phyloP scores from a whole-genome alignment of 2,888 invertebrate genomes.

The Kryphioiulus occultus region DNA sequence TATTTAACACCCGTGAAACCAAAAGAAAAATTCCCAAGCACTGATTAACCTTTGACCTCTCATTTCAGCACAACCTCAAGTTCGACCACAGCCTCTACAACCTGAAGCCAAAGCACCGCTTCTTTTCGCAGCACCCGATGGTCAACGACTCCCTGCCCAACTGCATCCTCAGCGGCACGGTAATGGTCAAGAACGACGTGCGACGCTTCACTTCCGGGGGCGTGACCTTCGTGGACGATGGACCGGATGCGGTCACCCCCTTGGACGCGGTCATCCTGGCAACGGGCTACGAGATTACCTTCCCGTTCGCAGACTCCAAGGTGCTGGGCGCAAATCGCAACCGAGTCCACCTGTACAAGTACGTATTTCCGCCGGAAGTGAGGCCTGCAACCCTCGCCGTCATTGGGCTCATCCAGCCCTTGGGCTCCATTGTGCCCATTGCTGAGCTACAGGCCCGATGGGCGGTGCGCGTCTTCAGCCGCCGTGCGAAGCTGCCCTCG shows the following conservation, averaged over 20 bases:
- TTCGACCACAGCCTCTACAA: conserved; percentile 61
- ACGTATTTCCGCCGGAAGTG: conserved; percentile 48
- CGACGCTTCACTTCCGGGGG: conserved; percentile 56
- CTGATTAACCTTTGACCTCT: too few species aligned
- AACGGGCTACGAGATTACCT: conserved; percentile 62
- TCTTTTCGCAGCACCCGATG: conserved; percentile 35
- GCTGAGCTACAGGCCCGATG: conserved; percentile 51
- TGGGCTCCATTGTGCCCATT: conserved; percentile 50
- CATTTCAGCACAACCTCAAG: conserved; percentile 56
- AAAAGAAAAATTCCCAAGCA: too few species aligned
- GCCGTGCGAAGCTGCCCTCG: conserved; percentile 28
- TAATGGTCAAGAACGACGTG: conserved; percentile 58
- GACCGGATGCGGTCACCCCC: conserved; percentile 59
- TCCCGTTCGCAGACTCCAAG: conserved; percentile 59
- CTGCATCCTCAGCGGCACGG: conserved; percentile 60
- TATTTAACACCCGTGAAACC: too few species aligned
- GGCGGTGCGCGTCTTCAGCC: conserved; percentile 37
- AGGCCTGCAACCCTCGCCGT: conserved; percentile 48
- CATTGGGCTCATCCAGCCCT: conserved; percentile 52
- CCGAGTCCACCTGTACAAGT: conserved; percentile 49
- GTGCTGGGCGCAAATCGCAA: conserved; percentile 52
- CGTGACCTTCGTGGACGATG: conserved; percentile 58
- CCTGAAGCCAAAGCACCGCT: conserved; percentile 59
- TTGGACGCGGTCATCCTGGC: conserved; percentile 61
- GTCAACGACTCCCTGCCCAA: conserved; percentile 63